These are phyloP conservation scores for Danio tinwini DNA, from an alignment of 2,797 vertebrate species.

Conservation along the genomic window DNA sequence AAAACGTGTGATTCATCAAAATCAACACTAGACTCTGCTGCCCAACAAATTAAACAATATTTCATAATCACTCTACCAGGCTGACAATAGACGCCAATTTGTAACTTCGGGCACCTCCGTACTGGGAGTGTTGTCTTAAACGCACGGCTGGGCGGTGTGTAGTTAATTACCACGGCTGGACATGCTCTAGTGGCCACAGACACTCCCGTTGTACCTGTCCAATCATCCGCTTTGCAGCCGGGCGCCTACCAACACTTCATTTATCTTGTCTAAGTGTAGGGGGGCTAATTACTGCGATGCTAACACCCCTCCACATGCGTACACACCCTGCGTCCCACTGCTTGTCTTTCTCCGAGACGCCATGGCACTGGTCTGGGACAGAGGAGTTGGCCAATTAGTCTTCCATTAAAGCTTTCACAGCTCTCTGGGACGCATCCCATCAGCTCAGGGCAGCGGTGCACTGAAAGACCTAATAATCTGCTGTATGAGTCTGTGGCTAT, in stretches of 20 bases:
- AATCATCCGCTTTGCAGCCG: constrained; percentile 85
- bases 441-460: constrained; percentile 38
- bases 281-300: constrained; percentile 90
- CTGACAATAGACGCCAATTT: constrained; percentile 89
- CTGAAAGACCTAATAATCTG: constrained; percentile 64
- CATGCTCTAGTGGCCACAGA: constrained; percentile 80
- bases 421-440: constrained; percentile 39
- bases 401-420: constrained; percentile 74
- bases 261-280: constrained; percentile 90
- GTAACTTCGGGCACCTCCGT: constrained; percentile 83
- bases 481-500: constrained; percentile 48
- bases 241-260: constrained; percentile 85
- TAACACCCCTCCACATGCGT: constrained; percentile 63
- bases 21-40: constrained; percentile 78
- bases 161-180: constrained; percentile 91
- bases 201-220: constrained; percentile 80
- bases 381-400: constrained; percentile 84
- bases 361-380: constrained; percentile 87
- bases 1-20: constrained; percentile 87
- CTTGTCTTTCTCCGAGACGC: constrained; percentile 87
- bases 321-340: constrained; percentile 36
- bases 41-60: constrained; percentile 90
- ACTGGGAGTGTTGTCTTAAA: constrained; percentile 76
- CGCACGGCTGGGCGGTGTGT: constrained; percentile 68
- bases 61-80: constrained; percentile 90